Evolutionary conservation across 2,113 vertebrate genomes (phyloP).

Genomic region (Percopsis transmontana): DNA sequence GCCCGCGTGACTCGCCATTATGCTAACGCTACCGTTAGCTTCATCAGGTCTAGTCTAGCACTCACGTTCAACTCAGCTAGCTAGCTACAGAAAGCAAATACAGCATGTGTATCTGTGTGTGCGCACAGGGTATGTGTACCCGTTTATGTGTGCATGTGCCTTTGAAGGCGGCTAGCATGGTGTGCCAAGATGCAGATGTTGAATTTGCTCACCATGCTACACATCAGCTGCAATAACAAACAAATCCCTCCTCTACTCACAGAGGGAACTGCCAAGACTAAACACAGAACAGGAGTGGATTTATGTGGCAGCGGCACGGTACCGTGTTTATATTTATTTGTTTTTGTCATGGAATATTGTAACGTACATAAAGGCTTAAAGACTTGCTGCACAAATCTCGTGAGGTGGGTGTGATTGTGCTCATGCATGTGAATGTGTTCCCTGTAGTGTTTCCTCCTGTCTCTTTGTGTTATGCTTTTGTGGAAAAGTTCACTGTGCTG

Average conservation of each 20-base stretch:
- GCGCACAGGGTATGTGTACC: conserved; percentile 15
- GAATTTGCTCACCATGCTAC: conserved; percentile 39
- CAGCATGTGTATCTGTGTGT: conserved; percentile 19
- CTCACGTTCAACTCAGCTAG: conserved; percentile 29
- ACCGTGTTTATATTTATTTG: conserved; percentile 1
- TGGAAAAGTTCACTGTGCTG: conserved; percentile 11
- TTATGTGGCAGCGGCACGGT: conserved; percentile 8
- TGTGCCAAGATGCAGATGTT: conserved; percentile 38
- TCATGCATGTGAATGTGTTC: not conserved
- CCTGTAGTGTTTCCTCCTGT: not conserved
- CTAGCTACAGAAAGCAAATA: conserved; percentile 1
- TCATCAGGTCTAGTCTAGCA: conserved; percentile 43
- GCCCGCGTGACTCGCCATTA: conserved; percentile 48
- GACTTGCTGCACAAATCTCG: not conserved
- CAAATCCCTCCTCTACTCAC: conserved; percentile 35
- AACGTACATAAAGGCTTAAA: conserved; percentile 1
- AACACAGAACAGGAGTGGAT: not conserved
- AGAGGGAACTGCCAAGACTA: conserved; percentile 33
- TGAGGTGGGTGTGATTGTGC: not conserved
- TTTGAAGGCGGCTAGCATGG: conserved; percentile 31
- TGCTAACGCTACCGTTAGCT: conserved; percentile 46
- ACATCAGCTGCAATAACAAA: conserved; percentile 50
- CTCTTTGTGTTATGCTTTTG: not conserved
- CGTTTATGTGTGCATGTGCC: conserved; percentile 19
- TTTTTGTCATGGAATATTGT: not conserved